A percentile compares a stretch with the other conserved stretches of the same genome.
These are phyloP conservation scores for Bombus huntii DNA, from an alignment of 1,140 invertebrate species.

Conservation along the genomic window DNA sequence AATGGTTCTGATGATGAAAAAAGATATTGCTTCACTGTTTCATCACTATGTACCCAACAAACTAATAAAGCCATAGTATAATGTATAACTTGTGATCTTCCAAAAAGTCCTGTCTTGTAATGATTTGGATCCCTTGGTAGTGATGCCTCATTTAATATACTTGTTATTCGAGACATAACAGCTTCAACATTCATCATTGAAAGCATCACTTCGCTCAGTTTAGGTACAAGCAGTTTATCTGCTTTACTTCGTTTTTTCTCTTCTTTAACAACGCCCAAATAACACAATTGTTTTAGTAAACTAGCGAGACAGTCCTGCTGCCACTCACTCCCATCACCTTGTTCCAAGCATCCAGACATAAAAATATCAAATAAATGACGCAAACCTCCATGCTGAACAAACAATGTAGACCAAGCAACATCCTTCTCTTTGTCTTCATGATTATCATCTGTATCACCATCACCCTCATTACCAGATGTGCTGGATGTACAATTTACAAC, in stretches of 20 bases:
- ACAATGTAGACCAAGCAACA: constrained; percentile 88
- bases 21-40: constrained; percentile 85
- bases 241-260: constrained; percentile 81
- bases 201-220: constrained; percentile 88
- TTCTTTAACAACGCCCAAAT: constrained; percentile 89
- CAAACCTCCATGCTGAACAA: constrained; percentile 93
- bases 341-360: constrained; percentile 88
- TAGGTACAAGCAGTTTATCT: constrained; percentile 87
- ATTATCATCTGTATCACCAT: constrained; percentile 75
- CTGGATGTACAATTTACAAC: constrained; percentile 39
- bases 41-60: constrained; percentile 91
- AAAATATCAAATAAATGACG: constrained; percentile 95
- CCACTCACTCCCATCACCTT: constrained; percentile 93
- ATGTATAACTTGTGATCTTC: constrained; percentile 91
- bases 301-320: constrained; percentile 96
- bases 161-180: constrained; percentile 92
- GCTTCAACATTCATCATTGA: constrained; percentile 92
- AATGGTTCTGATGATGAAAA: constrained; percentile 87
- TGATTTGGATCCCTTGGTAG: constrained; percentile 89
- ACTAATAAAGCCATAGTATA: constrained; percentile 92
- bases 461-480: constrained; percentile 74
- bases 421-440: constrained; percentile 74
- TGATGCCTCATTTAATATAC: constrained; percentile 93
- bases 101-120: constrained; percentile 94
- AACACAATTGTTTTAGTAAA: constrained; percentile 91